Base-by-base conservation (phyloP, 2,888 invertebrate genomes). In the Chalcosyrphus nemorum region DNA sequence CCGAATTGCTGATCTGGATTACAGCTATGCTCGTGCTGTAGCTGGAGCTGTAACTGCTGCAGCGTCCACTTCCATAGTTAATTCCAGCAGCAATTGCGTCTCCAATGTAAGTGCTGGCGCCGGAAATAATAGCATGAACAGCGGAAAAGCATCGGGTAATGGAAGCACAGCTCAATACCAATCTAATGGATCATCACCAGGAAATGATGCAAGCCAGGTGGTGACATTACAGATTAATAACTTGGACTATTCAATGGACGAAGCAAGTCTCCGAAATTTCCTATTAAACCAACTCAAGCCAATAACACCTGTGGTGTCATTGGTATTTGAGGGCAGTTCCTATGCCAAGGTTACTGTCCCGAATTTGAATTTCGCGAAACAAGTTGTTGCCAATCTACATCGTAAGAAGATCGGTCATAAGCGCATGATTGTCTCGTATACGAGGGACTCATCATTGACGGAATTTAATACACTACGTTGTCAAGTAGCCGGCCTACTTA, bases 361-460 rank as follows among this genome's bases (percentile, higher is more conserved):
- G 0, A 91, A 91, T 87, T 87, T 91, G 56, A 89, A 90, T 81
- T 91, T 90, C 85, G 94, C 94, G 7, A 94, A 94, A 87, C 93
- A 93, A 86, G 95, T 95, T 29, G 96, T 97, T 57, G 95, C 96
- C 2, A 95, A 95, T 89, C 92, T 97, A 86, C 96, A 97, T 89
- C 93, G 96, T 56, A 94, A 94, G 87, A 96, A 96, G 92, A 93
- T 97, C 87, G 97, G 97, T 11, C 94, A 94, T 88, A 96, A 96
- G 88, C 93, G 96, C 68, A 95, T 97, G 88, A 92, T 95, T 82
- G 96, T 97, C 86, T 94, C 95, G 1, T 94, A 95, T 88, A 93
- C 94, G 19, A 93, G 94, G 72, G 92, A 91, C 85, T 93, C 92
- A 47, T 93, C 93, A 45, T 92, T 93, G 6, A 93, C 94, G 5